Base-by-base conservation (phyloP, 2,888 invertebrate genomes). In the Orthosia gracilis region DNA sequence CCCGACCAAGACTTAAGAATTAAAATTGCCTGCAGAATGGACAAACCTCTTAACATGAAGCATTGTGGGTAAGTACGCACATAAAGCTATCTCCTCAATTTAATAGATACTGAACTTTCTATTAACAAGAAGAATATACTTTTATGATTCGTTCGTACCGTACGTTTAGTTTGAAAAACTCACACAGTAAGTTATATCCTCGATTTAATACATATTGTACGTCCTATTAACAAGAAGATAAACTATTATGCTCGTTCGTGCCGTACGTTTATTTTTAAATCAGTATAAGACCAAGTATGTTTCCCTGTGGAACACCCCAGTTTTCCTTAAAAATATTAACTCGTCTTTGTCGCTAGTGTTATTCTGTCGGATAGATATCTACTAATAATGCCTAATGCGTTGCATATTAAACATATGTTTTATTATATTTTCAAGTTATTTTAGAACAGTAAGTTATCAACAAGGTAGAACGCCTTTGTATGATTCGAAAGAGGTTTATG, bases 21-120 rank as follows among this genome's bases (percentile, higher is more conserved):
- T 89, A 99, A 99, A 96, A 99, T 99, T 82, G 99, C 99, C 21
- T 99, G 99, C 92, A 97, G 99, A 83, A 99, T 99, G 98, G 99
- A 99, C 92, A 99, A 99, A 92, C 99, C 99, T 17, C 97, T 99
- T 82, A 99, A 99, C 94, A 99, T 99, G 98, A 99, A 99, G 92
- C 99, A 99, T 94, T 99, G 99, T 94, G 99, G 99, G 97, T 98
- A 94, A 95, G 97, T 87, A 45, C n/a, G 31, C 17, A 5, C 17
- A 47, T 11, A 31, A 17, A 23, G 15, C 18, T n/a, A 15, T 13
- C 52, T 12, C 21, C 13, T n/a, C 5, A 3, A n/a, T 40, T 40
- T 40, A 40, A 40, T 9, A 40, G 9, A 40, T 40, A 40, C 9
- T 40, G 9, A 9, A 1, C 40, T 40, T 40, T 7, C 40, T 40